Conservation (phyloP, 2,113 vertebrate genomes). For the Nymphicus hollandicus region DNA sequence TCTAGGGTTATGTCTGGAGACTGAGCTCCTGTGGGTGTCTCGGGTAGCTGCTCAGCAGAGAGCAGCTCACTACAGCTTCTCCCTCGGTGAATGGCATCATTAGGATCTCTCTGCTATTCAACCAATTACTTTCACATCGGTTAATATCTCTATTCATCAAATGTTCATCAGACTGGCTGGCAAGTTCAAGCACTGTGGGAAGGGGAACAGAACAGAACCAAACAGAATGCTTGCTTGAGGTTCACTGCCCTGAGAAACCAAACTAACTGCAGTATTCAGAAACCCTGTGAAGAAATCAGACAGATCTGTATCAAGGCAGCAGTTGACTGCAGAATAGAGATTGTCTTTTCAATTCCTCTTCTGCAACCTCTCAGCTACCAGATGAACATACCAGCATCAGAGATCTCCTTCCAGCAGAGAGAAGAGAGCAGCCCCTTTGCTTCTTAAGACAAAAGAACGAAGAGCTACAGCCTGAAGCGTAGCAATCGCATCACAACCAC, state of each 20-base stretch:
- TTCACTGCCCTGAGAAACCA: background rate
- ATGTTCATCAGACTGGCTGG: background rate
- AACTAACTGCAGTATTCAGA: background rate
- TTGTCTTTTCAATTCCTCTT: background rate
- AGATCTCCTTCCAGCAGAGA: background rate
- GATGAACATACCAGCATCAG: background rate
- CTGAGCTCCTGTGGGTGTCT: background rate
- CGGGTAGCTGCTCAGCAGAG: background rate
- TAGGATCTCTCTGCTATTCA: background rate
- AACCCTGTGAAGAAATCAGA: background rate
- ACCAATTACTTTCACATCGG: background rate
- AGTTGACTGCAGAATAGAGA: background rate
- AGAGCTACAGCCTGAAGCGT: background rate
- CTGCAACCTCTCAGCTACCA: background rate
- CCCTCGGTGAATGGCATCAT: background rate
- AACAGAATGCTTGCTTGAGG: background rate
- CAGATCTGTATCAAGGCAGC: background rate
- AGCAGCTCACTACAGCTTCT: background rate
- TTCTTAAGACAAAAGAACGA: background rate
- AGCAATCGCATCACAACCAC: background rate
- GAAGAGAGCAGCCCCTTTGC: background rate
- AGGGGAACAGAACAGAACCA: background rate
- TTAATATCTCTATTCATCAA: background rate
- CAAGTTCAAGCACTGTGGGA: background rate
- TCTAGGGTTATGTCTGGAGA: background rate